These are phyloP conservation scores for Drosophila infuscata DNA, from an alignment of 2,888 invertebrate genomes.

Conservation along the genomic window DNA sequence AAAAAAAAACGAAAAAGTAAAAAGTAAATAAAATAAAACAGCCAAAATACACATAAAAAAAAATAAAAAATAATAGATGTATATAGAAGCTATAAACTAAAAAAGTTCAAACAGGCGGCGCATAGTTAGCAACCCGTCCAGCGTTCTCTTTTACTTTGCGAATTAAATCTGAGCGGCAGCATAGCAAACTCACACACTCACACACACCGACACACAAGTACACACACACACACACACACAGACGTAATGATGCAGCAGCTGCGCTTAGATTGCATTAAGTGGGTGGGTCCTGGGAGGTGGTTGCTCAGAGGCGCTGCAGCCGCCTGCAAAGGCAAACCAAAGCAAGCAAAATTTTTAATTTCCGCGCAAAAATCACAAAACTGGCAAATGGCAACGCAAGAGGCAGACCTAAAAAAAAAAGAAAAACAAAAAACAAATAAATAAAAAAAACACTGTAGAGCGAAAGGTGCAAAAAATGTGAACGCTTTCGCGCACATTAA, in stretches of 20 bases:
- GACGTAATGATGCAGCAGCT: conserved; percentile 81
- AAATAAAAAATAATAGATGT: conserved; percentile 29
- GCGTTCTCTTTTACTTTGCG: conserved; percentile 66
- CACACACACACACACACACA: conserved; percentile 30
- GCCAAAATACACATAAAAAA: conserved; percentile 32
- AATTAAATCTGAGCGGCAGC: conserved; percentile 82
- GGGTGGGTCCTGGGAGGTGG: conserved; percentile 58
- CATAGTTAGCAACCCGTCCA: conserved; percentile 67
- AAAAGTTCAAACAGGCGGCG: conserved; percentile 79
- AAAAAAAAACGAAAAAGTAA: conserved; percentile 17
- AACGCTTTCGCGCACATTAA: conserved; percentile 66
- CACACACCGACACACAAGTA: conserved; percentile 26
- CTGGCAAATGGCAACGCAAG: conserved; percentile 65
- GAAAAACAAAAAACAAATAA: conserved; percentile 16
- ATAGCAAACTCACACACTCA: conserved; percentile 48
- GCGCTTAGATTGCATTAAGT: conserved; percentile 82
- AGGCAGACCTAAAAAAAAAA: conserved; percentile 33
- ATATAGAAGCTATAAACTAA: conserved; percentile 40
- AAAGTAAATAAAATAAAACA: conserved; percentile 19
- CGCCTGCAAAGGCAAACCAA: conserved; percentile 35
- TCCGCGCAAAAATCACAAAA: conserved; percentile 73
- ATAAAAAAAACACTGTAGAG: conserved; percentile 34
- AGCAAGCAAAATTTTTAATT: conserved; percentile 74
- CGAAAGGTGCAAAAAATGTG: conserved; percentile 64
- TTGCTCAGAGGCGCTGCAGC: conserved; percentile 41